A percentile compares a stretch with the other conserved stretches of the same genome.
Evolutionary conservation across 2,797 vertebrate genomes (phyloP).

Genomic region (Protonibea diacanthus): DNA sequence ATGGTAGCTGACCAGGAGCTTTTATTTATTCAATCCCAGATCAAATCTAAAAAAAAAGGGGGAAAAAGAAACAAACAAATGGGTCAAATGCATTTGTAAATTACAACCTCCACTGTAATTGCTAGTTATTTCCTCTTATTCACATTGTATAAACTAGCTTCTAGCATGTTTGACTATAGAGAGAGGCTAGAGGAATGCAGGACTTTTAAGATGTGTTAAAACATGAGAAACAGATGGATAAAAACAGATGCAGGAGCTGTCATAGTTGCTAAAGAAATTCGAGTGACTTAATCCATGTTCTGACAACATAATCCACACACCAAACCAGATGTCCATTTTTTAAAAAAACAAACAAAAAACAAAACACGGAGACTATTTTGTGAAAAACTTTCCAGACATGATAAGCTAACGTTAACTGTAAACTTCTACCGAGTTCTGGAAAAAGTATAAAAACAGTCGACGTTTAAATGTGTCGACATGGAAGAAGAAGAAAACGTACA

Average conservation of each 20-base stretch:
- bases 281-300: conserved; percentile 77
- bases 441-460: conserved; percentile 46
- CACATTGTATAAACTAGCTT: conserved; percentile 16
- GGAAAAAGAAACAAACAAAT: conserved; percentile 28
- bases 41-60: conserved; percentile 67
- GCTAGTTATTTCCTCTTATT: conserved; percentile 2
- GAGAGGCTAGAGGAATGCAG: conserved; percentile 56
- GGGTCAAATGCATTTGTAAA: conserved; percentile 41
- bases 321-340: conserved; percentile 65
- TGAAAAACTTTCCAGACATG: conserved; percentile 50
- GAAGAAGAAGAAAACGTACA: conserved; percentile 9
- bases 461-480: conserved; percentile 3
- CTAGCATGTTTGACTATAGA: conserved; percentile 8
- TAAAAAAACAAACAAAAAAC: too few species aligned
- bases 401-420: conserved; percentile 43
- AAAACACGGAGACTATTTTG: conserved; percentile 16
- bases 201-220: conserved; percentile 69
- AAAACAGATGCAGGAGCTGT: conserved; percentile 78
- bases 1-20: conserved; percentile 59
- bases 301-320: conserved; percentile 74
- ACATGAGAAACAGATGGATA: conserved; percentile 78
- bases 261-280: conserved; percentile 73
- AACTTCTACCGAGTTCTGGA: conserved; percentile 68
- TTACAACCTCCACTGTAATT: neutral
- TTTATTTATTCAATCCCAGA: conserved; percentile 64